Evolutionary conservation across 2,888 invertebrate genomes (phyloP), one percentile per base, ranked within the genome.

Genomic region (Morpho achilles): DNA sequence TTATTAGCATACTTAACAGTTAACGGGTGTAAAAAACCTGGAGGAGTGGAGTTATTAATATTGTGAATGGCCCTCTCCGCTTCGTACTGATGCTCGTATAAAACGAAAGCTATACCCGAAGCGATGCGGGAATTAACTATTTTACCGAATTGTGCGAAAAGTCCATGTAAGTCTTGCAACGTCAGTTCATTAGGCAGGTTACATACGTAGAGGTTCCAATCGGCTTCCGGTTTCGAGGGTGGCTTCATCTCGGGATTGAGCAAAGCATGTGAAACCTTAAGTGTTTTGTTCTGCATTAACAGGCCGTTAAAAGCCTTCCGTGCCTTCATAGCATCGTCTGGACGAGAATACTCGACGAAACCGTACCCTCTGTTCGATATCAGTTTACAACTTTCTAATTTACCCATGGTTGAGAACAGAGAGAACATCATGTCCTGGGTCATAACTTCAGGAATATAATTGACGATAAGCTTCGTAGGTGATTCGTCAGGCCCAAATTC

Each of bases 361-460:
- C 91, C 91, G 77, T 91, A 91, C 78, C 91, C 91, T 80, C 91
- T 85, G 79, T 91, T 91, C 68, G 90, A 84, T 84, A 91, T 91
- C 80, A 91, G 79, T 81, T 91, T 91, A 84, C 91, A 91, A 82
- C 91, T 91, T 84, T 91, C 91, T 78, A 91, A 80, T 87, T 91
- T 91, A 77, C 91, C 91, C 91, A 91, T 91, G 65, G 91, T 90
- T 61, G 91, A 89, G 80, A 91, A 91, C 74, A 91, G 79, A 67
- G 91, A 91, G 75, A 91, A 91, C 91, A 91, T 91, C 91, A 91
- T 91, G 78, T 90, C 90, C 87, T 91, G 91, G 73, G 89, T 91
- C 91, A 91, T 91, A 80, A 91, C 88, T 86, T 91, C 91, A 75
- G 91, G 91, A 85, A 91, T 91, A 82, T 91, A 91, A 85, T 91